Base-by-base conservation (phyloP, 2,797 vertebrate species). In the Aeoliscus strigatus region DNA sequence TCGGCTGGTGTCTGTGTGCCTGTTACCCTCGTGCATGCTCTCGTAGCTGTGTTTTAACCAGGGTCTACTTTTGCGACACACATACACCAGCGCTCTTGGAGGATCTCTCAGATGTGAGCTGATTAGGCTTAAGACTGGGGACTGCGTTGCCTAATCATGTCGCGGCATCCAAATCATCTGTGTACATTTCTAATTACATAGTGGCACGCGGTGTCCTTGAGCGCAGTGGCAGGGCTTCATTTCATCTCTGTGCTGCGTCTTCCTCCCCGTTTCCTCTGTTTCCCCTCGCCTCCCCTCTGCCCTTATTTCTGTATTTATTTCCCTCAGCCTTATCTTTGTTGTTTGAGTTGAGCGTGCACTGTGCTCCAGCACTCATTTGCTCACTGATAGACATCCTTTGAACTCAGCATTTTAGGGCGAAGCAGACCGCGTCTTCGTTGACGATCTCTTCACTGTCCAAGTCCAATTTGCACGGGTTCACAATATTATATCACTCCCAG, bases 111-210 rank as follows among this genome's bases (percentile, higher is more conserved):
- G 86, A 86, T 87, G 83, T 88, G 86, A 81, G 82, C 83, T 89
- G 88, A 89, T 89, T 90, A 88, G 82, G 76, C 77, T 75, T 72
- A 79, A 83, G 83, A 84, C 84, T 71, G 73, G 83, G 70, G 75
- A 80, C 82, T 83, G 84, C 82, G 81, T 83, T 84, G 73, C 79
- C 81, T 89, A 88, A 89, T 89, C 86, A 88, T 83, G 87, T 85
- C 80, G 58, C 81, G 73, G 82, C 80, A 84, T 88, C 87, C 85
- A 87, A 88, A 88, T 89, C 86, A 88, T 88, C 85, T 88, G 87
- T 90, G 87, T 88, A 85, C 83, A 84, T 88, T 87, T 87, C 85
- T 89, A 88, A 90, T 89, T 88, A 88, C 84, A 75, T 71, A 80
- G 87, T 85, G 78, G 78, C 66, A 75, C 65, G 64, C 76, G 54